A percentile compares a stretch with the other conserved stretches of the same genome.
These are phyloP conservation scores for Platysternon megacephalum DNA, from an alignment of 2,113 vertebrate species.

Conservation along the genomic window DNA sequence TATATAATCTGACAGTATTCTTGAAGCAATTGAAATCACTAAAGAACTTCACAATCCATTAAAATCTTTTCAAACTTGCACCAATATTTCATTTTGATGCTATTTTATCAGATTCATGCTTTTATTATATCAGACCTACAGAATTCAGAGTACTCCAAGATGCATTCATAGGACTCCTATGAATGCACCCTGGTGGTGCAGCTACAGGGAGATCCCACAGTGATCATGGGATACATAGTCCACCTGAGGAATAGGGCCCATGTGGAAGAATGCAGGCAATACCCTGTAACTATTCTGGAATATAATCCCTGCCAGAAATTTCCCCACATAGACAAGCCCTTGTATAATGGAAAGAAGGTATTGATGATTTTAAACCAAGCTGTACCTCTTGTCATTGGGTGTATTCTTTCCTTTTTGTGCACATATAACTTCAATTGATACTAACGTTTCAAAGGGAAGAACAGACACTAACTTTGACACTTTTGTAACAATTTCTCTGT, in stretches of 20 bases:
- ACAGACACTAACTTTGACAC: neutral
- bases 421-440: neutral
- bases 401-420: neutral
- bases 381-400: neutral
- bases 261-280: neutral
- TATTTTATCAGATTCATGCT: neutral
- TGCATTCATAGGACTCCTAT: no score
- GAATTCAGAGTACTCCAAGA: neutral
- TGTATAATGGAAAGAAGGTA: neutral
- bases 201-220: fast-evolving
- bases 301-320: neutral
- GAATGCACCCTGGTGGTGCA: fast-evolving
- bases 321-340: fast-evolving
- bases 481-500: neutral
- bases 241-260: fast-evolving
- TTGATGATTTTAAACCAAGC: neutral
- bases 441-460: neutral
- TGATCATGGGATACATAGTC: fast-evolving
- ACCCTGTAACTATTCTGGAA: neutral
- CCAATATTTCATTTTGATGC: neutral
- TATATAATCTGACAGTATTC: neutral
- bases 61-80: neutral
- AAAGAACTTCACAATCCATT: neutral
- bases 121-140: neutral
- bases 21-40: neutral